Evolutionary conservation across 2,113 vertebrate species (phyloP).

Genomic region (Myotis davidii): DNA sequence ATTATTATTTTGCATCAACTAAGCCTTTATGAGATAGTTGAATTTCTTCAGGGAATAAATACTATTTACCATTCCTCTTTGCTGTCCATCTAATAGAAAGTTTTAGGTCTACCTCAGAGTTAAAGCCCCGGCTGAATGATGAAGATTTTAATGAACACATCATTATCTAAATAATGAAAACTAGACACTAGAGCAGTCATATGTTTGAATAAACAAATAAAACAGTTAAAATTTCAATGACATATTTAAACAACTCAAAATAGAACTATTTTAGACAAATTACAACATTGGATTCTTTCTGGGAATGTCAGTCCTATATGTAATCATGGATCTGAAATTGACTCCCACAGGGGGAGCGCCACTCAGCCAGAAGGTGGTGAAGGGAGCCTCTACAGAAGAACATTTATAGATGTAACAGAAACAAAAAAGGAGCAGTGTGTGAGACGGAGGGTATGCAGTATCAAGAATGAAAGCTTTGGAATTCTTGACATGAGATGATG

Average conservation of each 20-base stretch:
- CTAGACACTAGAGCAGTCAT: not conserved
- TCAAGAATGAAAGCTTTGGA: not conserved
- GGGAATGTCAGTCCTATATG: not conserved
- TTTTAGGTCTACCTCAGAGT: not conserved
- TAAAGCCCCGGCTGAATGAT: not conserved
- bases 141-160: constrained; percentile 54
- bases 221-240: constrained; percentile 15
- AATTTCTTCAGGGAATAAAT: constrained; percentile 48
- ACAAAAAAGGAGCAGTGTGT: not conserved
- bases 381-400: not conserved
- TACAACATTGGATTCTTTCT: not conserved
- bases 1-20: constrained; percentile 45
- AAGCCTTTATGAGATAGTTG: constrained; percentile 41
- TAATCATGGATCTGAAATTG: constrained; percentile 26
- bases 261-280: constrained; percentile 48
- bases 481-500: not conserved
- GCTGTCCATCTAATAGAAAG: not conserved
- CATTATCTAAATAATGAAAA: constrained; percentile 50
- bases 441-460: not conserved
- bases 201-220: constrained; percentile 54
- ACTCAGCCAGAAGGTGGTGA: too few relatives aligned
- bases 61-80: constrained; percentile 18
- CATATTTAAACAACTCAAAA: not conserved
- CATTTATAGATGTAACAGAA: constrained; percentile 23
- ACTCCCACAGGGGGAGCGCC: too few relatives aligned